Base-by-base conservation (phyloP, 2,888 invertebrate genomes). In the Nephrocerus scutellatus region DNA sequence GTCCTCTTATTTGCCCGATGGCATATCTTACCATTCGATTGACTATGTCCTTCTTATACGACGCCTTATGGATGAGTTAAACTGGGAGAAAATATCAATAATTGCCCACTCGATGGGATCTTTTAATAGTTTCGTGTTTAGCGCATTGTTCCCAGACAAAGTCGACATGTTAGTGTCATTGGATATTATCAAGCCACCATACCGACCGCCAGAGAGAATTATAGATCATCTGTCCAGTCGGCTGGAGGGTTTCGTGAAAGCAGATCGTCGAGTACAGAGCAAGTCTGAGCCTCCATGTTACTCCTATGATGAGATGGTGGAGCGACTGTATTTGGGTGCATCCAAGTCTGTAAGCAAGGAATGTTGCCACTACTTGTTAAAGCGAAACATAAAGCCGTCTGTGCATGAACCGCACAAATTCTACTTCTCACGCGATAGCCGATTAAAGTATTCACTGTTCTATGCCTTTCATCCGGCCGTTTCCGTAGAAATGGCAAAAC, bases 31-130 rank as follows among this genome's bases (percentile, higher is more conserved):
- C 46, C 63, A 71, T 47, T 62, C 65, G 10, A 51, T 66, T 3
- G 65, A 68, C 33, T 67, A 66, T 43, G 48, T 73, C 23, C 65
- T 61, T 51, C 37, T 74, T 22, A 59, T 85, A 10, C 64, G 74
- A 22, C 67, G 73, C 30, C 50, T 84, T 31, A 73, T 75, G 53
- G 71, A 77, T 13, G 72, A 81, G 54, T 81, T 78, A 51, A 73
- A 76, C 48, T 84, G 83, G 83, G 70, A 77, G 7, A 79, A 78
- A 62, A 68, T 84, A 1, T 79, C 81, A 3, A 56, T 85, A 24
- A 50, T 85, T 36, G 75, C 74, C 1, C 84, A 84, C 57, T 84
- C 83, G 0, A 73, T 82, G 74, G 79, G 82, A 15, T 75, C 76
- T 0, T 73, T 79, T 19, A 71, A 75, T 8, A 70, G 71, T 5